These are phyloP conservation scores for Romanogobio albipinnatus DNA, from an alignment of 2,113 vertebrate genomes.

Conservation along the genomic window DNA sequence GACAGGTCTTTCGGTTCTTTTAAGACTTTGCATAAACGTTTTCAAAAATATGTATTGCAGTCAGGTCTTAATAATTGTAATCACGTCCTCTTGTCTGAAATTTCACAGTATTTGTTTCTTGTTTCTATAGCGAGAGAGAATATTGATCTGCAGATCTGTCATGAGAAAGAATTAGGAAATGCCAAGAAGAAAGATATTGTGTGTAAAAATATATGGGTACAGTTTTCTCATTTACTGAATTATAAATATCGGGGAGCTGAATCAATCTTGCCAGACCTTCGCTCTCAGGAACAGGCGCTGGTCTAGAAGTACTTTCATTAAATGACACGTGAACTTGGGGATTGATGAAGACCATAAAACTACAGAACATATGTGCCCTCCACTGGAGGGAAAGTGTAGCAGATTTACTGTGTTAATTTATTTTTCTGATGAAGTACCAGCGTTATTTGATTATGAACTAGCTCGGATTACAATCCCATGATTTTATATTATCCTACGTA, in stretches of 20 bases:
- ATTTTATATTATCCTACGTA: not conserved
- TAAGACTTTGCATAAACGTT: not conserved
- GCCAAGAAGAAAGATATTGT: constrained; percentile 58
- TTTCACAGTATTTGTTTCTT: constrained; percentile 16
- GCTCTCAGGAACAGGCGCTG: constrained; percentile 24
- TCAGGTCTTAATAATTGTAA: constrained; percentile 1
- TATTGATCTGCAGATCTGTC: constrained; percentile 61
- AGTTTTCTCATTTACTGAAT: constrained; percentile 55
- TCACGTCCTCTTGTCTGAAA: constrained; percentile 1
- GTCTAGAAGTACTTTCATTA: constrained; percentile 43
- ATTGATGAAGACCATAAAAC: constrained; percentile 46
- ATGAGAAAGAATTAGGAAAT: constrained; percentile 55
- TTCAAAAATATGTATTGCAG: not conserved
- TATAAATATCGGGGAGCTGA: constrained; percentile 48
- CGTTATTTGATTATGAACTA: constrained; percentile 1
- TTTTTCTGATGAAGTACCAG: constrained; percentile 5
- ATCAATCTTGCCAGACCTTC: constrained; percentile 36
- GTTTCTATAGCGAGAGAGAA: constrained; percentile 23
- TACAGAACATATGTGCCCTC: constrained; percentile 19
- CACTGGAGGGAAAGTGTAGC: constrained; percentile 7
- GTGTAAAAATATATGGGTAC: constrained; percentile 43
- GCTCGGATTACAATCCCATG: not conserved
- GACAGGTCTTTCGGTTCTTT: not conserved
- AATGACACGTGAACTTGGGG: constrained; percentile 29
- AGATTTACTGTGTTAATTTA: constrained; percentile 12